Base-by-base conservation (phyloP, 1,140 invertebrate genomes). In the Drosophila arawakana region DNA sequence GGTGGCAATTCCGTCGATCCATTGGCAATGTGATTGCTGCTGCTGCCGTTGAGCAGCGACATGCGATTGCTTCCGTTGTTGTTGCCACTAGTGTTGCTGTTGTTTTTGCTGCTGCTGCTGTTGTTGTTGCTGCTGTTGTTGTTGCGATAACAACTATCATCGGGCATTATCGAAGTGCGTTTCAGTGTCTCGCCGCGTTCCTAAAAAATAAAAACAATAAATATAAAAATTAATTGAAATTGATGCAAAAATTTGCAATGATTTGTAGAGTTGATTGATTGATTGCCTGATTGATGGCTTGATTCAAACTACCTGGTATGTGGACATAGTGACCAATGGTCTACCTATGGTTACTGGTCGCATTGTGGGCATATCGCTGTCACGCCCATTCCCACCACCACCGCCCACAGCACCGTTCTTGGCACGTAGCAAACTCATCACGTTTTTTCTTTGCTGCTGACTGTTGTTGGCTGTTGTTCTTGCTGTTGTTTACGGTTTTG, bases 1-100 rank as follows among this genome's bases (percentile, higher is more conserved):
- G 94, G 95, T 54, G 94, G 94, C 18, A 81, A 73, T 65, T 84
- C 84, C 35, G 66, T 44, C 1, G 54, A 37, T 30, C 65, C 79
- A 70, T 69, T 81, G 57, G 13, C 46, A 2, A 30, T 75, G 68
- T 50, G 50, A 43, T 66, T 65, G 67, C 2, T 55, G 67, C 2
- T 55, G 60, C 70, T 73, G 46, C 82, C 78, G 11, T 84, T 84
- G 11, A 73, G 69, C 30, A 75, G 65, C 61, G 67, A 72, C 43
- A 72, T 78, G 21, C 80, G 80, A 78, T 58, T 78, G 78, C 65
- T 83, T 50, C 74, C 59, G 67, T 46, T 91, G 63, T 60, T 18
- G 21, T n/a, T 71, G 34, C 10, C 41, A 35, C 43, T 70, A 43
- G 25, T 66, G 35, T 13, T n/a, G 60, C 15, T 44, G 54, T 71